Evolutionary conservation across 2,113 vertebrate genomes (phyloP), one percentile per base, ranked within the genome.

Genomic region (Aspiorhynchus laticeps): DNA sequence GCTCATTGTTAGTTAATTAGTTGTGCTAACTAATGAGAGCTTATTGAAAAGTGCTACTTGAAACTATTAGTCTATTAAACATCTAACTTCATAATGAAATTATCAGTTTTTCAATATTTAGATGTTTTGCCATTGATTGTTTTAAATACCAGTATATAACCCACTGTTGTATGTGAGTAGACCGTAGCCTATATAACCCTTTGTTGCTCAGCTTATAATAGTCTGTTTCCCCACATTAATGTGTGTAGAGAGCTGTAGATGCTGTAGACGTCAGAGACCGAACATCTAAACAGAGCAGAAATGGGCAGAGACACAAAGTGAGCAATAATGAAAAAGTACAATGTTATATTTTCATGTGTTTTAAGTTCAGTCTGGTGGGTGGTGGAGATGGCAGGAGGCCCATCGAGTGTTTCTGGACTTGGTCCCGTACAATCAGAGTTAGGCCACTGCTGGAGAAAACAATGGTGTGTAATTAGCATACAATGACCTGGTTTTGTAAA

Each of bases 391-490:
- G 74, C 74, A 77, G n/a, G 74, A 7, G 24, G 6, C 74, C 43
- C 43, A 77, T 19, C 74, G 14, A 77, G 12, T n/a, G 1, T 26
- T 78, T 53, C 75, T 78, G 46, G 75, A 78, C 46, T 10, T 53
- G 17, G n/a, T 78, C 46, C 48, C 43, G 14, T 48, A 43, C 12
- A 46, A n/a, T 48, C 56, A 10, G 8, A 28, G 28, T 5, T 78
- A 28, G 6, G 26, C 7, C 8, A 5, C 48, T 33, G 28, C 46
- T 78, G 76, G 76, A 53, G 76, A 78, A 31, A 53, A 53, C 46
- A 78, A 51, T 33, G 76, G 26, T 51, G 53, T 51, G 43, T 78
- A 53, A 78, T 78, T 78, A 78, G 76, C 48, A 1, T 51, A 28
- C 2, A 9, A 19, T 53, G 46, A 78, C 76, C 76, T 21, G 48